A percentile compares a stretch with the other conserved stretches of the same genome.
Conservation (phyloP, 2,888 invertebrate species). For the Lottia gigantea region DNA sequence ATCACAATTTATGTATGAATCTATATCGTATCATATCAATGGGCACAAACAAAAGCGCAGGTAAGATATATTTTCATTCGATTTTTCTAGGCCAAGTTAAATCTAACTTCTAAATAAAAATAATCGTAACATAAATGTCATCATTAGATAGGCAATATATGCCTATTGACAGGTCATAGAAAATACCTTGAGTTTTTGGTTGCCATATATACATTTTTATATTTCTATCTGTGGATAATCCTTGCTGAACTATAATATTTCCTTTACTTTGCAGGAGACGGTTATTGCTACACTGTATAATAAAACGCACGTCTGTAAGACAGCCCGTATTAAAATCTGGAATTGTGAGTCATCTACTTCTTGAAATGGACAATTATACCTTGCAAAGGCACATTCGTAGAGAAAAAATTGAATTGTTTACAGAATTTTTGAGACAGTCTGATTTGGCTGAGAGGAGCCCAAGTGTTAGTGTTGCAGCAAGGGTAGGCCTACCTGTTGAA, state of each 20-base stretch:
- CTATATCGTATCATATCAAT: background rate
- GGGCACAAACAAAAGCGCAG: background rate
- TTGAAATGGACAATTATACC: slow-evolving; percentile 6
- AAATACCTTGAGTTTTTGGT: too few relatives aligned
- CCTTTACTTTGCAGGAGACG: background rate
- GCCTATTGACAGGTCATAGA: background rate
- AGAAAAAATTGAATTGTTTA: background rate
- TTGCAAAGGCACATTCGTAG: background rate
- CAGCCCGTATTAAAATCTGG: slow-evolving; percentile 2
- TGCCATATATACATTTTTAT: too few relatives aligned
- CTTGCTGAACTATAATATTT: too few relatives aligned
- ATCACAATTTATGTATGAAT: background rate
- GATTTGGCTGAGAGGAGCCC: background rate
- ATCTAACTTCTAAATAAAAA: too few relatives aligned
- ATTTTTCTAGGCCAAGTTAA: too few relatives aligned
- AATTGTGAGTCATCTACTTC: background rate
- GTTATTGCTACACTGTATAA: background rate
- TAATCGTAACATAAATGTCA: too few relatives aligned
- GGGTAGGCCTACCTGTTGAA: background rate
- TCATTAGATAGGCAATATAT: too few relatives aligned
- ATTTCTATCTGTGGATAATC: too few relatives aligned
- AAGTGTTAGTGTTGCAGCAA: background rate
- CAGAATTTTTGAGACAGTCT: background rate
- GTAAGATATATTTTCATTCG: background rate
- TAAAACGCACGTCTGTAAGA: background rate